Base-by-base conservation (phyloP, 2,797 vertebrate species). In the Cyclopterus lumpus region DNA sequence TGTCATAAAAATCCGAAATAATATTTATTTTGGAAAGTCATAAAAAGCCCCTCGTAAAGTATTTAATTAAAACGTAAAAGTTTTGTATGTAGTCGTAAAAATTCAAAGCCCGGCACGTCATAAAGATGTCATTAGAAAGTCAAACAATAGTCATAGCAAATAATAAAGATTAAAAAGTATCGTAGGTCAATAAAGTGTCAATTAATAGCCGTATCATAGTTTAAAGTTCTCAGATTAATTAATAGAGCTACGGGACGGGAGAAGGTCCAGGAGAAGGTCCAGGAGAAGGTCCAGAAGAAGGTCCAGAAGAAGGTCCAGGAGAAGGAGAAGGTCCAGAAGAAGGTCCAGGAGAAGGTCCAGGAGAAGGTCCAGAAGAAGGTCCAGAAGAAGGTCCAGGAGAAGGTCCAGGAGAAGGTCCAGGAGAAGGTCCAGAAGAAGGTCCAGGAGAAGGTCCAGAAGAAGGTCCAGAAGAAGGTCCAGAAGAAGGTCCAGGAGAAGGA, bases 251-350 rank as follows among this genome's bases (percentile, higher is more conserved):
- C 71, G 36, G 66, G 61, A 63, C 57, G 44, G 8, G 49, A 57
- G 18, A n/a, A 49, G 63, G 34, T 34, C 65, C 61, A 55, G 75
- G 30, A 59, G 48, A 7, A 5, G 6, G n/a, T n/a, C n/a, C n/a
- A n/a, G n/a, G n/a, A n/a, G n/a, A n/a, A n/a, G 63, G 34, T 34
- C 65, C 61, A 55, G 75, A 30, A 59, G 48, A 7, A 5, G 6
- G 34, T 34, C 65, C 61, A 55, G 75, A 30, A 59, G 48, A 7
- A 5, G 6, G n/a, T n/a, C n/a, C n/a, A n/a, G n/a, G n/a, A n/a
- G n/a, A n/a, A n/a, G n/a, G n/a, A n/a, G n/a, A n/a, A n/a, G 63
- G 34, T 34, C 65, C 61, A 55, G 75, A 30, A 59, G 48, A 7
- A 5, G 6, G n/a, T n/a, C n/a, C n/a, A n/a, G n/a, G n/a, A n/a